These are phyloP conservation scores for Lochmaea crataegi DNA, from an alignment of 2,888 invertebrate genomes.

Conservation along the genomic window DNA sequence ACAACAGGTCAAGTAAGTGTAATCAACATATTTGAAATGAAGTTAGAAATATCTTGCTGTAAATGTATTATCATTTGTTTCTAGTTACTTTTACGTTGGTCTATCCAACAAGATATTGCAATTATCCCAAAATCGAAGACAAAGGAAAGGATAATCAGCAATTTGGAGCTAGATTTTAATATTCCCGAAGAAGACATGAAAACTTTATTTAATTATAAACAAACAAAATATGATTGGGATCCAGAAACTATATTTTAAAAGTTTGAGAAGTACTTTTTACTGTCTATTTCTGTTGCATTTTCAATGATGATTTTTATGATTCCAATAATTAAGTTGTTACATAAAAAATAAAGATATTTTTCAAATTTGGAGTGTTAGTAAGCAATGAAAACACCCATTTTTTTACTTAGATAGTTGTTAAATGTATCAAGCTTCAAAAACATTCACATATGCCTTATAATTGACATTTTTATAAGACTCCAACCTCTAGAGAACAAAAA, in stretches of 20 bases:
- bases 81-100: constrained; percentile 79
- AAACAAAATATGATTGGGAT: constrained; percentile 70
- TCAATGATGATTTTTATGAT: no score
- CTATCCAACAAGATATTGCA: constrained; percentile 77
- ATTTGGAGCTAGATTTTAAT: constrained; percentile 71
- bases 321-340: no score
- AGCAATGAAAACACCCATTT: no score
- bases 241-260: constrained; percentile 64
- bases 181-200: constrained; percentile 69
- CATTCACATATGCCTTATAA: no score
- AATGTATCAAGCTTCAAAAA: no score
- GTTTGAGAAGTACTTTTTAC: background rate
- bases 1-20: constrained; percentile 69
- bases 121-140: constrained; percentile 76
- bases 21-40: background rate
- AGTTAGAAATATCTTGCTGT: background rate
- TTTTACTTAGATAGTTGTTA: no score
- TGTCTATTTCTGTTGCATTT: no score
- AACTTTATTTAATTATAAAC: constrained; percentile 54
- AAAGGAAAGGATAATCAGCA: constrained; percentile 70
- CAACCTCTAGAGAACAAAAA: no score
- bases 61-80: constrained; percentile 16
- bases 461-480: no score
- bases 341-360: no score
- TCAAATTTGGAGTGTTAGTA: no score